Evolutionary conservation across 2,888 invertebrate genomes (phyloP), one percentile per base, ranked within the genome.

Genomic region (Julus scandinavius): DNA sequence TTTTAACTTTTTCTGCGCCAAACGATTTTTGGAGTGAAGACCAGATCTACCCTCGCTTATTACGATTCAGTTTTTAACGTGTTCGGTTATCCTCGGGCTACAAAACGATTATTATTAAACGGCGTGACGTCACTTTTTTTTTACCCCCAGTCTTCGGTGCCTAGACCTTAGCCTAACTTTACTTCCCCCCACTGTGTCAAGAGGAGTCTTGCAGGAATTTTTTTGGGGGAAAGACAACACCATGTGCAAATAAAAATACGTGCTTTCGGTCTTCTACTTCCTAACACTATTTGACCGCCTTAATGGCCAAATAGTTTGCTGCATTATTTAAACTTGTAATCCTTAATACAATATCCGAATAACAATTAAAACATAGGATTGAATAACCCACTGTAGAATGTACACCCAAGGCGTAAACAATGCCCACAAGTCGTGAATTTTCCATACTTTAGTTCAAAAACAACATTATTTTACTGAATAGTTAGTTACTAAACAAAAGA

Each of bases 21-120:
- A 72, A 72, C 72, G 72, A 72, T 72, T 72, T 72, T 72, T 20
- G 72, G 20, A 20, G 72, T 6, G 72, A 72, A 20, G 29, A 54
- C n/a, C 4, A n/a, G 63, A n/a, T 17, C 63, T 63, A 17, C 63
- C n/a, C 17, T 63, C 63, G 63, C 63, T 63, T n/a, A n/a, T 63
- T 63, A 72, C 72, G 9, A 29, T 20, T 20, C 20, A 9, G 9
- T 20, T 72, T 20, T 20, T 29, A 9, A 72, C n/a, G 72, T 72
- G 72, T 72, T 63, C 72, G 72, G 29, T 72, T 72, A 29, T n/a
- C 72, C 72, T 20, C 20, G 20, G 72, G 72, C 72, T 72, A 6
- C 72, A 20, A 72, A 72, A 3, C 72, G 72, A 20, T 72, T 72
- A 72, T 72, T 72, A 72, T 72, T 72, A 72, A 72, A 72, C 20